phyloP scores from a whole-genome alignment of 1,140 invertebrate species.

The Dreissena polymorpha region DNA sequence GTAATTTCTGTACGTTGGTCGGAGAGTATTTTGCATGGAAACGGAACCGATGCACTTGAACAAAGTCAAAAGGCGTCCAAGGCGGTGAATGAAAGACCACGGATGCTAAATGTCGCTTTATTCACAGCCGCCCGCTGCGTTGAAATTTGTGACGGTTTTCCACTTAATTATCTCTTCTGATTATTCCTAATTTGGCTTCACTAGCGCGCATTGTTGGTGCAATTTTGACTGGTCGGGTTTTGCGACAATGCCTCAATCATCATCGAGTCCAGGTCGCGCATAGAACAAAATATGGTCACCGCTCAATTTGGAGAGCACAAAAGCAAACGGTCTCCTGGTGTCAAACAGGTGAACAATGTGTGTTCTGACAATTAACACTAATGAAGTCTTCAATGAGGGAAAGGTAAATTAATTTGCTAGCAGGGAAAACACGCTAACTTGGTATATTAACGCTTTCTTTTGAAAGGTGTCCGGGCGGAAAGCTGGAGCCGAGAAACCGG shows the following conservation, averaged over 20 bases:
- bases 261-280: not conserved
- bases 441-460: constrained; percentile 56
- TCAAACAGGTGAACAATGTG: constrained; percentile 42
- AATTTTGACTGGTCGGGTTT: constrained; percentile 41
- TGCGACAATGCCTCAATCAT: constrained; percentile 17
- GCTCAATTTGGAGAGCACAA: constrained; percentile 40
- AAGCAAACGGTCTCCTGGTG: constrained; percentile 1
- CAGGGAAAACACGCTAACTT: constrained; percentile 48
- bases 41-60: constrained; percentile 18
- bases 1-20: not conserved
- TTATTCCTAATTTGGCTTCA: constrained; percentile 56
- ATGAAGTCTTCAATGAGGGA: constrained; percentile 21
- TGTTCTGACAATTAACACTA: constrained; percentile 43
- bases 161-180: constrained; percentile 53
- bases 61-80: constrained; percentile 53
- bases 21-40: not conserved
- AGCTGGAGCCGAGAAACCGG: constrained; percentile 23
- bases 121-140: constrained; percentile 29
- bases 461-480: constrained; percentile 36
- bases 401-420: constrained; percentile 57
- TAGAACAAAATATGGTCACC: constrained; percentile 37
- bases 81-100: constrained; percentile 4
- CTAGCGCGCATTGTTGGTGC: constrained; percentile 35
- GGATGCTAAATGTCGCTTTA: constrained; percentile 37
- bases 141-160: constrained; percentile 53